These are phyloP conservation scores for Antechinus stuartii DNA, from an alignment of 2,113 vertebrate genomes.

Conservation along the genomic window DNA sequence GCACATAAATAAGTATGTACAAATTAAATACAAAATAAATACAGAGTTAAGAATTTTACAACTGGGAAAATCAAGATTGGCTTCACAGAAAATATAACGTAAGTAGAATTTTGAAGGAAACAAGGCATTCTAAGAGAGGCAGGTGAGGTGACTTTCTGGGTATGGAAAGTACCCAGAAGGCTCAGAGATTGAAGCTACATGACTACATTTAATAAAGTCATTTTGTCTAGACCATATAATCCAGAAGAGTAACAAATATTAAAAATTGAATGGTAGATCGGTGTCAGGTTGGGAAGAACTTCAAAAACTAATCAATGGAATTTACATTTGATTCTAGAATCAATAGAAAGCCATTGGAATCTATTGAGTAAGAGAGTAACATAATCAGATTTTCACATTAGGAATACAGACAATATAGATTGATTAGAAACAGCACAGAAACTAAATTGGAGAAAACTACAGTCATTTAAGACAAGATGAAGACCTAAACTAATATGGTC, in stretches of 20 bases:
- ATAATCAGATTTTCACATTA: neutral
- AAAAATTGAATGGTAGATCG: neutral
- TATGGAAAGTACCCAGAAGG: neutral
- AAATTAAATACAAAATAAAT: neutral
- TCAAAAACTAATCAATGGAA: neutral
- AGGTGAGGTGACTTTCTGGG: neutral
- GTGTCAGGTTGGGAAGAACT: neutral
- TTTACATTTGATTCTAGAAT: neutral
- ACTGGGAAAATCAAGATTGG: neutral
- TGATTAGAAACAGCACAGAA: neutral
- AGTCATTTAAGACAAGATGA: neutral
- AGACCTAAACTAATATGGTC: neutral
- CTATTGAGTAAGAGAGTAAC: neutral
- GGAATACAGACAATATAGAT: neutral
- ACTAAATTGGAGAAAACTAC: neutral
- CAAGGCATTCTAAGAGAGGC: neutral
- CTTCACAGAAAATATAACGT: neutral
- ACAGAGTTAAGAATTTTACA: neutral
- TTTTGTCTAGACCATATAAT: neutral
- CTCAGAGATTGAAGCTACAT: neutral
- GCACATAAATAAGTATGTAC: neutral
- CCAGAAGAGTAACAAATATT: neutral
- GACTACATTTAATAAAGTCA: neutral
- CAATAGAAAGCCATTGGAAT: neutral
- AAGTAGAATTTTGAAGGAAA: neutral